Conservation (phyloP, 2,113 vertebrate genomes). For the Oryzias celebensis region DNA sequence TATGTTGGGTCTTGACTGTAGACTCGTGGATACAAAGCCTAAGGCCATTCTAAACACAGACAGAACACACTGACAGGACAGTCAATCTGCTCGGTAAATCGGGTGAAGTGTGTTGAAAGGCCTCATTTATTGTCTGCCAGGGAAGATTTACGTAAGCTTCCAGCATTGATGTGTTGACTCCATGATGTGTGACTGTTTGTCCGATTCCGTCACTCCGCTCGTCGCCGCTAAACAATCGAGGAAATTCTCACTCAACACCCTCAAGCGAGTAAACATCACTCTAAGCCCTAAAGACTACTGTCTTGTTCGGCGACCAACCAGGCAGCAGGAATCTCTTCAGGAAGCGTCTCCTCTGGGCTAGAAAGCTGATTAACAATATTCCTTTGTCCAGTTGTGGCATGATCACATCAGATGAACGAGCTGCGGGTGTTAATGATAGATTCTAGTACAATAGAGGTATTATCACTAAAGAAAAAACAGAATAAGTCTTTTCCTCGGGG, state of each 20-base stretch:
- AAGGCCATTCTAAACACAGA: slow-evolving; percentile 17
- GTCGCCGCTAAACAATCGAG: slow-evolving; percentile 15
- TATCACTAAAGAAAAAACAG: slow-evolving; percentile 33
- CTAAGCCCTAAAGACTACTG: slow-evolving; percentile 50
- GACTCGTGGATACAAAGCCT: slow-evolving; percentile 3
- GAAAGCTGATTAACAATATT: slow-evolving; percentile 36
- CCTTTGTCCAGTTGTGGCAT: slow-evolving; percentile 31
- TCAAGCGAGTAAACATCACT: slow-evolving; percentile 38
- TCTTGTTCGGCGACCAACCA: slow-evolving; percentile 52
- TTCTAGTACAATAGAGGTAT: slow-evolving; percentile 29
- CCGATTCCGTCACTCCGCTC: slow-evolving; percentile 17
- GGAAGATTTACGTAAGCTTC: background rate
- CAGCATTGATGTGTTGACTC: slow-evolving; percentile 12
- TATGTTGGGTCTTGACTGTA: slow-evolving; percentile 11
- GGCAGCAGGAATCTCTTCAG: slow-evolving; percentile 23
- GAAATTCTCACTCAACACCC: slow-evolving; percentile 48
- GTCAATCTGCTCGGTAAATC: slow-evolving; percentile 27
- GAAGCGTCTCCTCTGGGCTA: slow-evolving; percentile 22
- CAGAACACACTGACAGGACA: background rate
- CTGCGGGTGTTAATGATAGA: slow-evolving; percentile 31
- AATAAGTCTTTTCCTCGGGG: slow-evolving; percentile 28
- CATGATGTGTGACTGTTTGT: slow-evolving; percentile 1
- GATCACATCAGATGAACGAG: slow-evolving; percentile 21
- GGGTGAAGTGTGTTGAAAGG: slow-evolving; percentile 11
- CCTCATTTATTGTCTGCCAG: background rate